These are phyloP conservation scores for Branchipolynoe longqiensis DNA, from an alignment of 2,888 invertebrate genomes.

Conservation along the genomic window DNA sequence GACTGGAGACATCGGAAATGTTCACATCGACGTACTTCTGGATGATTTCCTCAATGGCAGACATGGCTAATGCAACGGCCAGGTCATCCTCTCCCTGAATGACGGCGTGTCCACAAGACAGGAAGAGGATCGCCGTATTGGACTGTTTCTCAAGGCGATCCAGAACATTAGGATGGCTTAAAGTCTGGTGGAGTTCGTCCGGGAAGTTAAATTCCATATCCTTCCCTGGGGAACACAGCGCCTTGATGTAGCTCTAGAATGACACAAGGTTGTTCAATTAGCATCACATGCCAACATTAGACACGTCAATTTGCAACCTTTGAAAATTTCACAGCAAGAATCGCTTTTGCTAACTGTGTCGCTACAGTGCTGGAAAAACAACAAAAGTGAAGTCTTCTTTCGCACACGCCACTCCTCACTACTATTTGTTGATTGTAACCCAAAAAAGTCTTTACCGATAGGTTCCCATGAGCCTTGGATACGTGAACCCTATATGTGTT, in stretches of 20 bases:
- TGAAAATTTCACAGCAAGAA: too few species aligned
- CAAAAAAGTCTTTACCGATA: too few species aligned
- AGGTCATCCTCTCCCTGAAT: slow-evolving; percentile 71
- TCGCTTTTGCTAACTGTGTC: too few species aligned
- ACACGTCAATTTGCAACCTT: too few species aligned
- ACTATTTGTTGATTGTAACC: too few species aligned
- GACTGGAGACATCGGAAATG: slow-evolving; percentile 40
- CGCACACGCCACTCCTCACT: too few species aligned
- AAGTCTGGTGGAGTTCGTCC: slow-evolving; percentile 35
- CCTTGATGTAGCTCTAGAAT: slow-evolving; percentile 51
- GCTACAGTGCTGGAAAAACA: too few species aligned
- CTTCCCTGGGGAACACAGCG: slow-evolving; percentile 51
- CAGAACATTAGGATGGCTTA: slow-evolving; percentile 66
- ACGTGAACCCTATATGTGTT: too few species aligned
- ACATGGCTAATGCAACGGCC: slow-evolving; percentile 75
- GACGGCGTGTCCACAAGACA: slow-evolving; percentile 68
- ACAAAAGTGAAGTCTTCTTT: too few species aligned
- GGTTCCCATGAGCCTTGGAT: too few species aligned
- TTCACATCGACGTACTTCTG: slow-evolving; percentile 61
- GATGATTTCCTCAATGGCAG: slow-evolving; percentile 73
- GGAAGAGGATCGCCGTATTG: slow-evolving; percentile 61
- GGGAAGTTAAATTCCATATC: slow-evolving; percentile 9
- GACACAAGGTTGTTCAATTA: too few species aligned
- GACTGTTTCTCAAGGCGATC: slow-evolving; percentile 72
- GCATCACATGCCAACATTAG: too few species aligned